Percentiles rank a stretch among this genome's conserved stretches.
phyloP scores from a whole-genome alignment of 1,140 invertebrate species.

The Euschistus heros region DNA sequence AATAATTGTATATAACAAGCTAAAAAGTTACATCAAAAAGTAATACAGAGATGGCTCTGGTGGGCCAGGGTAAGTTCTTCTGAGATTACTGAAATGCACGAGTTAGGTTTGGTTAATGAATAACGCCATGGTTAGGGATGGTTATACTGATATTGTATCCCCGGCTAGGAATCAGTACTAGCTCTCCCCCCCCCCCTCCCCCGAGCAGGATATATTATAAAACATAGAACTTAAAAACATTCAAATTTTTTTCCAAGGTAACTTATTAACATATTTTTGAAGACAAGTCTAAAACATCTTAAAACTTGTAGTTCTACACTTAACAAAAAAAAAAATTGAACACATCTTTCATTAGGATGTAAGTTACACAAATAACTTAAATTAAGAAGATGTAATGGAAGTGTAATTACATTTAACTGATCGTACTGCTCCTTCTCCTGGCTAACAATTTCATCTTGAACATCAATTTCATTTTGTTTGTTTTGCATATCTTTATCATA shows the following conservation, averaged over 20 bases:
- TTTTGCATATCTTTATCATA: conserved; percentile 7
- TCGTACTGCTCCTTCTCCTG: neutral
- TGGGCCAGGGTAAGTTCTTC: too few relatives aligned
- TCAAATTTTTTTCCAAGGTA: too few relatives aligned
- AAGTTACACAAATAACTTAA: neutral
- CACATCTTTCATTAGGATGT: neutral
- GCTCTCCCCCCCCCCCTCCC: too few relatives aligned
- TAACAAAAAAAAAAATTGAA: neutral
- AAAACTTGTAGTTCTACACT: neutral
- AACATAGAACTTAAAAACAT: too few relatives aligned
- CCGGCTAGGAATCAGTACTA: too few relatives aligned
- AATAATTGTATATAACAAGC: neutral
- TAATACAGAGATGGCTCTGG: too few relatives aligned
- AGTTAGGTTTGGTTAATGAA: neutral
- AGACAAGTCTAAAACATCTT: neutral
- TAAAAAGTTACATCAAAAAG: neutral
- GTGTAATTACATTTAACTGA: neutral
- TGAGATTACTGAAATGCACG: neutral
- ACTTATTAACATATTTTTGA: neutral
- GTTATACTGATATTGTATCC: neutral
- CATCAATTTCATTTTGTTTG: neutral
- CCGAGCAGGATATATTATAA: too few relatives aligned
- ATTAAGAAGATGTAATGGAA: too few relatives aligned
- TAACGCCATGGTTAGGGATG: neutral
- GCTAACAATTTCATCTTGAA: neutral